phyloP scores from a whole-genome alignment of 2,797 vertebrate genomes.

The Hydrophis major region DNA sequence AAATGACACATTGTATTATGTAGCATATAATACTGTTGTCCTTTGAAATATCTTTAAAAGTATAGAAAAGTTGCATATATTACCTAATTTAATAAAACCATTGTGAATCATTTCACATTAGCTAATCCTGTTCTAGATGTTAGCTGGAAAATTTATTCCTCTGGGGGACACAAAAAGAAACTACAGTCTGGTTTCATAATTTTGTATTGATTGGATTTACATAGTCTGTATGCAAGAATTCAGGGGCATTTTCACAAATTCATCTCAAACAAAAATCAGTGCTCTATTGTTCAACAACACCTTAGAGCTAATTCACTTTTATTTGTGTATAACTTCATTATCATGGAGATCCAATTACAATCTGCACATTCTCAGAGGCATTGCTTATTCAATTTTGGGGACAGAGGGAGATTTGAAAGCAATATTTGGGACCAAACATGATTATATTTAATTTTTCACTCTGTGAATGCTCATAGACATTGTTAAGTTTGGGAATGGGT shows the following conservation, averaged over 20 bases:
- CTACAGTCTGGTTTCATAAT: constrained; percentile 23
- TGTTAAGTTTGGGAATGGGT: too few species aligned
- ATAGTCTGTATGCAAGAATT: neutral
- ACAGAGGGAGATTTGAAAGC: neutral
- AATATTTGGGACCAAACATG: neutral
- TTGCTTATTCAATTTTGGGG: neutral
- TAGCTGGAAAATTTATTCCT: constrained; percentile 24
- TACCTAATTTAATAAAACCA: constrained; percentile 18
- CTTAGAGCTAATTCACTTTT: neutral
- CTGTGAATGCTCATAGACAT: neutral
- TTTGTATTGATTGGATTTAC: constrained; percentile 10
- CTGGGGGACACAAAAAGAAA: neutral
- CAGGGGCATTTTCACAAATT: neutral
- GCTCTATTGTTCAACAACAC: neutral
- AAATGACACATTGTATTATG: neutral
- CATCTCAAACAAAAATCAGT: neutral
- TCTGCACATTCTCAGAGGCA: neutral
- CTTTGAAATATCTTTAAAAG: neutral
- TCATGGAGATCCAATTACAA: neutral
- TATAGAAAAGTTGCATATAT: constrained; percentile 24
- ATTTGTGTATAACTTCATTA: neutral
- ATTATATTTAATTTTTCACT: neutral
- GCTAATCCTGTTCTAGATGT: constrained; percentile 7
- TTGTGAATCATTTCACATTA: constrained; percentile 4
- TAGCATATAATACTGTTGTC: neutral